Conservation (phyloP, 2,888 invertebrate species). For the Hemithea aestivaria region DNA sequence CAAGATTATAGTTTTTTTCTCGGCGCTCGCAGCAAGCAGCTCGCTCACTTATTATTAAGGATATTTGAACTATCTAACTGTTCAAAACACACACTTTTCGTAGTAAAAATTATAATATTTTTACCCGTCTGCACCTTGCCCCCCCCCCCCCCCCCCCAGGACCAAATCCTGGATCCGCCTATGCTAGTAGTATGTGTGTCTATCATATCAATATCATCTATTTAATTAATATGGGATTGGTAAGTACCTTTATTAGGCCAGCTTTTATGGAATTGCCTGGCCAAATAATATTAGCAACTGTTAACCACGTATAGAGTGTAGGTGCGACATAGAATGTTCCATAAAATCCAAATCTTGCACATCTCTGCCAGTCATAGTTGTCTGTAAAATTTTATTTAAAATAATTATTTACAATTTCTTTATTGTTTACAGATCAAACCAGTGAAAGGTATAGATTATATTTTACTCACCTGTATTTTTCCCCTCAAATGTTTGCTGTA, state of each 20-base stretch:
- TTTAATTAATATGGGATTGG: not conserved
- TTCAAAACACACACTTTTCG: too few species aligned
- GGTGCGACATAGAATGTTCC: conserved; percentile 91
- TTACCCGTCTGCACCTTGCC: too few species aligned
- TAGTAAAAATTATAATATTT: too few species aligned
- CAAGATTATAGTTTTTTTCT: too few species aligned
- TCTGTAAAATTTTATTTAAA: conserved; percentile 43
- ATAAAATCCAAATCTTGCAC: conserved; percentile 86
- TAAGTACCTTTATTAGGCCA: conserved; percentile 84
- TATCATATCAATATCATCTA: not conserved
- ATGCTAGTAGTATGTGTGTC: too few species aligned
- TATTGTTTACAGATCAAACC: too few species aligned
- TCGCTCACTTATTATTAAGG: too few species aligned
- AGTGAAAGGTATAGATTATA: not conserved
- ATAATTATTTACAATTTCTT: too few species aligned
- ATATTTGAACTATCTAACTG: too few species aligned
- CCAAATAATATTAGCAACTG: conserved; percentile 86
- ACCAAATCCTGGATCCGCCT: too few species aligned
- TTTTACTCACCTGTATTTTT: conserved; percentile 76
- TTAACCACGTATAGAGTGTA: conserved; percentile 88
- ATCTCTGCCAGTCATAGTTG: conserved; percentile 83
- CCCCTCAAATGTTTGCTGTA: conserved; percentile 85
- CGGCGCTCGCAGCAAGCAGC: too few species aligned
- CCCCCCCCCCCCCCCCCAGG: too few species aligned
- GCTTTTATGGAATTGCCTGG: conserved; percentile 84